Base-by-base conservation (phyloP, 1,140 invertebrate genomes). In the Spodoptera litura region DNA sequence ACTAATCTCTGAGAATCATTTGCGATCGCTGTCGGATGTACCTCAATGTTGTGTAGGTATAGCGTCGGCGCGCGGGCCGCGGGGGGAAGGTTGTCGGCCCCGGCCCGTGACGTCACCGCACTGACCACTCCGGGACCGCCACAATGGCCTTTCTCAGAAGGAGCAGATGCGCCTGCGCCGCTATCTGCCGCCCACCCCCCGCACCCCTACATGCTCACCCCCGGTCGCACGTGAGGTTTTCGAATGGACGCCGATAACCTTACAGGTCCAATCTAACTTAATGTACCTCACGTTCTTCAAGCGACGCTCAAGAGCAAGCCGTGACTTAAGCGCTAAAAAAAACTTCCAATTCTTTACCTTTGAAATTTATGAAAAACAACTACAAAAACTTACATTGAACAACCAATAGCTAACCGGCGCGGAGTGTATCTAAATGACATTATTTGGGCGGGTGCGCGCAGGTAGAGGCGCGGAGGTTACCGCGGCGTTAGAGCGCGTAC, bases 71-170 rank as follows among this genome's bases (percentile, higher is more conserved):
- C 13, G 58, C 20, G 77, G 70, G 61, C 58, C 15, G 72, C 55
- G 86, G 87, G 87, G 86, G 87, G 87, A 88, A 90, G 90, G 86
- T 90, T 92, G 92, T 90, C 91, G 89, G 91, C 91, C 91, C 89
- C 92, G 81, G 86, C 88, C 88, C 80, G 93, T 93, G 93, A 92
- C 93, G 93, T 94, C 91, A 94, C 82, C 88, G 86, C 87, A 92
- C 92, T 92, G 92, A 92, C 91, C 91, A 91, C 89, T 89, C 84
- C 85, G 85, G 87, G 87, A 88, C 85, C 88, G 88, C 88, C 89
- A 91, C 89, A 91, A 91, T 90, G 88, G 90, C 88, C 89, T 91
- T 94, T 93, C 91, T 92, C 80, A 92, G 90, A 93, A 94, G 87
- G 88, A 91, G 90, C 91, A 90, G 90, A 92, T 92, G 91, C 87